phyloP scores from a whole-genome alignment of 2,797 vertebrate genomes.

The Cephalopachus bancanus region DNA sequence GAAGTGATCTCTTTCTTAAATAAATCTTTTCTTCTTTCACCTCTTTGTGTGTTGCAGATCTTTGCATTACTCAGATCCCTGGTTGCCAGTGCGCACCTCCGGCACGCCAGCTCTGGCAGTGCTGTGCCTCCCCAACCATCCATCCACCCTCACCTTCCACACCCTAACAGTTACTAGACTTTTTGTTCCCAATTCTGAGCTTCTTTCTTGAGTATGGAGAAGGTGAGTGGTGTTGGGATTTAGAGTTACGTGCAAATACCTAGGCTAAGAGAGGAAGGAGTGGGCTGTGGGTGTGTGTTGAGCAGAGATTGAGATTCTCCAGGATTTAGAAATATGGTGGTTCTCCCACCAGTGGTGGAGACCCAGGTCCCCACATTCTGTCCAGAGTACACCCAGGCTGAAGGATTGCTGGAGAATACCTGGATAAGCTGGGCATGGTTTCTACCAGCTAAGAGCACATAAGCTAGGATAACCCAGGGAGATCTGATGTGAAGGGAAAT shows the following conservation, averaged over 20 bases:
- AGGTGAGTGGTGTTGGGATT: not conserved
- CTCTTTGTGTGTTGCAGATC: too few relatives aligned
- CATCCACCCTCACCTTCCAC: too few relatives aligned
- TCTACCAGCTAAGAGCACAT: not conserved
- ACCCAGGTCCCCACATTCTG: not conserved
- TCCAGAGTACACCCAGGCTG: not conserved
- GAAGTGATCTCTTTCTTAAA: too few relatives aligned
- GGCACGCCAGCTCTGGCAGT: too few relatives aligned
- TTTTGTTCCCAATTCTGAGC: slow-evolving; percentile 27
- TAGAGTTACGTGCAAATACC: not conserved
- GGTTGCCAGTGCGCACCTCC: too few relatives aligned
- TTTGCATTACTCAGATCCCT: too few relatives aligned
- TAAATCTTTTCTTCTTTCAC: too few relatives aligned
- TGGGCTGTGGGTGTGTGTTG: not conserved
- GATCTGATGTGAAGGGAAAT: not conserved
- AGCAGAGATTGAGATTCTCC: not conserved
- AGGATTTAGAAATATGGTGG: not conserved
- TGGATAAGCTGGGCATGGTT: not conserved
- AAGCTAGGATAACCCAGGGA: not conserved
- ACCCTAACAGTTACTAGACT: not conserved
- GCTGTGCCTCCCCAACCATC: too few relatives aligned
- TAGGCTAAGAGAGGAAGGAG: not conserved
- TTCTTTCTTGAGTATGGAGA: not conserved
- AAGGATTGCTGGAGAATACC: not conserved
- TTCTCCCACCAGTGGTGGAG: not conserved